These are phyloP conservation scores for Sinodicranocentrus sp. DNA, from an alignment of 2,888 invertebrate genomes.

Conservation along the genomic window DNA sequence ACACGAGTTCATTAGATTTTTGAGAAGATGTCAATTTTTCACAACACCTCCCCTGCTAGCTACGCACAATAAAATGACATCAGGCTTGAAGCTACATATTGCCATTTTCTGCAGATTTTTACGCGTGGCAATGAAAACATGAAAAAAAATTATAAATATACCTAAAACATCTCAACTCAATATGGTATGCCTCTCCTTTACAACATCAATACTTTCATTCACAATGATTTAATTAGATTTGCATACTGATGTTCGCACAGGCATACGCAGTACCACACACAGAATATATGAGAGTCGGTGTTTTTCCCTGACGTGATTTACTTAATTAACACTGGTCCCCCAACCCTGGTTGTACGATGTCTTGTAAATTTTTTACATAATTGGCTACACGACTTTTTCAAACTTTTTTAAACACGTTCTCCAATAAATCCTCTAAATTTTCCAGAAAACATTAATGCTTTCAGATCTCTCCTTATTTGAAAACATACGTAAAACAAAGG, in stretches of 20 bases:
- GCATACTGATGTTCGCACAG: constrained; percentile 6
- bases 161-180: not conserved
- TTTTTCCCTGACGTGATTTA: not conserved
- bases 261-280: not conserved
- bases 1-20: not conserved
- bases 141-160: constrained; percentile 10
- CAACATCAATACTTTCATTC: constrained; percentile 24
- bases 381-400: not conserved
- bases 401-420: too few species aligned
- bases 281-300: not conserved
- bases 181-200: constrained; percentile 25
- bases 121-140: constrained; percentile 6
- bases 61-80: not conserved
- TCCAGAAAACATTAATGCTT: too few species aligned
- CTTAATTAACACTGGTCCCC: not conserved
- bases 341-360: not conserved
- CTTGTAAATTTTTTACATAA: not conserved
- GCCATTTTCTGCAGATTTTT: not conserved
- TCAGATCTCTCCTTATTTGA: too few species aligned
- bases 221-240: constrained; percentile 27
- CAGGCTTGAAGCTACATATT: not conserved
- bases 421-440: too few species aligned
- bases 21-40: not conserved
- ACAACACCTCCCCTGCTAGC: not conserved
- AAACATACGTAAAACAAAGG: too few species aligned